Evolutionary conservation across 2,797 vertebrate species (phyloP), one percentile per base, ranked within the genome.

Genomic region (Crax fasciolata): DNA sequence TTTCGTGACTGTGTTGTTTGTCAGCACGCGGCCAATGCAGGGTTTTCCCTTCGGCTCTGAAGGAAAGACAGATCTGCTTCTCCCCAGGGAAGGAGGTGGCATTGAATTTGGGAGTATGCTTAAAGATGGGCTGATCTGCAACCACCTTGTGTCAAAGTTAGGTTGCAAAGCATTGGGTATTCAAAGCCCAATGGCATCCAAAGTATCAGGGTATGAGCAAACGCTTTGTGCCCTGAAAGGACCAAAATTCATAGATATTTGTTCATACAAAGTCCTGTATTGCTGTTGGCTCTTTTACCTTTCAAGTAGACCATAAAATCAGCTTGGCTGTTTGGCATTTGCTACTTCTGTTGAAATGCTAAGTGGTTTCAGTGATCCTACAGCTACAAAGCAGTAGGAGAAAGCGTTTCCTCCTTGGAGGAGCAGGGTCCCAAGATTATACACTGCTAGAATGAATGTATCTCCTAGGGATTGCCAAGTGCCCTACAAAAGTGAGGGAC

Each of bases 11-110:
- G 23, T 78, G 88, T 55, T 0, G 6, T 89, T 35, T 2, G 4
- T 89, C 86, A 65, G 89, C 93, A 83, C 54, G 27, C 67, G 55
- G 93, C 81, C 17, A 35, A 81, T 25, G 35, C 93, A 91, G 95
- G 91, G 92, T 88, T 96, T 93, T 86, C 87, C 91, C 85, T 43
- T 59, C 4, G 38, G 83, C 94, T 82, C 85, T 15, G 44, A 35
- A 86, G 91, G 82, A 57, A 14, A 11, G 46, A 41, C 3, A 27
- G 62, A 9, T 17, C 55, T 65, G 52, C 86, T 83, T 52, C 72
- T 77, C 54, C 75, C 92, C 2, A 19, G 44, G 77, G 80, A 67
- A 43, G 67, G 80, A 87, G 75, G 28, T 57, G 76, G 62, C 6
- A 0, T 16, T 48, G 35, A 39, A 32, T 81, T 66, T 79, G 82